Evolutionary conservation across 2,888 invertebrate genomes (phyloP).

Genomic region (Lissocephala sabroskyi): DNA sequence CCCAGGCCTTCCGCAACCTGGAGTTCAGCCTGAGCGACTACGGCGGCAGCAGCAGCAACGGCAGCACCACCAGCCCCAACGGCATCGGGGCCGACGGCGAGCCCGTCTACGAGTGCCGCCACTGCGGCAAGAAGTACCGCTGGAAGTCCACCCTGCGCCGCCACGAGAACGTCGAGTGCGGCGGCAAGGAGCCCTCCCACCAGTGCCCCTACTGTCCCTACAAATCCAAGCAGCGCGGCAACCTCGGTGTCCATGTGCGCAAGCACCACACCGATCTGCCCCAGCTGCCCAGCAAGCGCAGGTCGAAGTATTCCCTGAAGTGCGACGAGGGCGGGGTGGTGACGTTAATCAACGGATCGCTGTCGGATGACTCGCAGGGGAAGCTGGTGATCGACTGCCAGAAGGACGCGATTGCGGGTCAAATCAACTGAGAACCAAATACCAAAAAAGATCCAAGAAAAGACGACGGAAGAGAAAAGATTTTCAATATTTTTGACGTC

Average conservation of each 20-base stretch:
- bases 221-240: slow-evolving; percentile 84
- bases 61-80: slow-evolving; percentile 75
- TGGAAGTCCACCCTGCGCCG: slow-evolving; percentile 89
- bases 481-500: slow-evolving; percentile 13
- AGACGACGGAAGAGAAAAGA: too few relatives aligned
- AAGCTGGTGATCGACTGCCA: slow-evolving; percentile 65
- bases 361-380: slow-evolving; percentile 62
- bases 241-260: slow-evolving; percentile 84
- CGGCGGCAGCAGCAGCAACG: slow-evolving; percentile 49
- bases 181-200: slow-evolving; percentile 85
- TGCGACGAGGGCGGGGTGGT: slow-evolving; percentile 40
- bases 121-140: slow-evolving; percentile 87
- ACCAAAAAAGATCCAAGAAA: too few relatives aligned
- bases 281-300: slow-evolving; percentile 67
- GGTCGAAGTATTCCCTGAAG: slow-evolving; percentile 62
- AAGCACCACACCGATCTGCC: slow-evolving; percentile 78
- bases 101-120: slow-evolving; percentile 75
- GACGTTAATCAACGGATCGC: slow-evolving; percentile 36
- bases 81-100: slow-evolving; percentile 74
- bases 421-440: too few relatives aligned
- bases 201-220: slow-evolving; percentile 85
- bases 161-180: slow-evolving; percentile 87
- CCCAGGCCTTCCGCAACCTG: slow-evolving; percentile 64
- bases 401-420: too few relatives aligned
- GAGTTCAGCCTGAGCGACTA: slow-evolving; percentile 68